Conservation (phyloP, 2,888 invertebrate genomes). For the Pardosa pseudoannulata region DNA sequence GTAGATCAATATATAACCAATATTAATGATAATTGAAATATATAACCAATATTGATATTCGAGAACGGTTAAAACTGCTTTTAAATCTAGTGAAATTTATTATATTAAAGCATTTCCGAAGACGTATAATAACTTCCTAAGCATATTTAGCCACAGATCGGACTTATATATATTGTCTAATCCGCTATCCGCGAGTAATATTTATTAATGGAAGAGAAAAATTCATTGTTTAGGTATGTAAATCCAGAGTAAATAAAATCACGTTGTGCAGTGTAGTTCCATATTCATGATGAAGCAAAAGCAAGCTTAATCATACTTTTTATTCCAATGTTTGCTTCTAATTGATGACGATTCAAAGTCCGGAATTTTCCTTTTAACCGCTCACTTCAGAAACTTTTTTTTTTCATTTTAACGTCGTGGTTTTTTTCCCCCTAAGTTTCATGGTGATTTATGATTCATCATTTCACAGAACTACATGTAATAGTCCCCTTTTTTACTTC, state of each 20-base stretch:
- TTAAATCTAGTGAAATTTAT: no score
- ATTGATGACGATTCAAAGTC: conserved; percentile 19
- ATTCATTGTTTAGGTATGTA: neutral
- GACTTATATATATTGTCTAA: no score
- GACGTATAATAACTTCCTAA: no score
- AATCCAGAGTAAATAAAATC: neutral
- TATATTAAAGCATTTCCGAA: no score
- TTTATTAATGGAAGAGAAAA: no score
- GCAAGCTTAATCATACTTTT: conserved; percentile 1
- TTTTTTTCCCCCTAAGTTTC: conserved; percentile 3
- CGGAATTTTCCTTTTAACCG: neutral
- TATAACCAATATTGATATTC: no score
- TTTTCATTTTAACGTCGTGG: neutral
- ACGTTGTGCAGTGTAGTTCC: neutral
- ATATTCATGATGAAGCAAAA: neutral
- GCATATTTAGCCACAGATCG: no score
- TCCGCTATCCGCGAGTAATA: no score
- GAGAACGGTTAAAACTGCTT: no score
- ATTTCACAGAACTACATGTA: conserved; percentile 14
- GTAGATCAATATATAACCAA: no score
- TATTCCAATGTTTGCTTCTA: conserved; percentile 14
- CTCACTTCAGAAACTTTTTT: neutral
- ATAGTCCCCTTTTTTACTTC: neutral
- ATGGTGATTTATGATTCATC: conserved; percentile 22
- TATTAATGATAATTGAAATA: no score